Evolutionary conservation across 2,797 vertebrate species (phyloP).

Genomic region (Falco peregrinus): DNA sequence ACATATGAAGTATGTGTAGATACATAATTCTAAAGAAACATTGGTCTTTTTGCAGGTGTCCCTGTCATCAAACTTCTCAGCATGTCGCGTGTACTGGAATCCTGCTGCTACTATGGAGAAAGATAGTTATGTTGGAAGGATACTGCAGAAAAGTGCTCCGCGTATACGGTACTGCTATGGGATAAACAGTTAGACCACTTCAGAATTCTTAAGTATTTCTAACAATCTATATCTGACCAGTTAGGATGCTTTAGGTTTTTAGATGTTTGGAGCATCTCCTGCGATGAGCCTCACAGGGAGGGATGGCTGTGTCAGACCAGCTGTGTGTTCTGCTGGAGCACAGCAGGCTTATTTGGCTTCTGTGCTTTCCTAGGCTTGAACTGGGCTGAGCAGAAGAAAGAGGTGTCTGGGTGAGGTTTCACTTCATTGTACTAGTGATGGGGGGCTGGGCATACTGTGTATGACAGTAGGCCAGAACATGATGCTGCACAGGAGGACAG

Average conservation of each 20-base stretch:
- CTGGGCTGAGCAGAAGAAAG: background rate
- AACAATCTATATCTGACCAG: background rate
- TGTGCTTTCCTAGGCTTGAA: background rate
- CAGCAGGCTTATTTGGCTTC: background rate
- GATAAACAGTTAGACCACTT: background rate
- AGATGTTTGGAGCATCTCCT: background rate
- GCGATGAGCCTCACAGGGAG: background rate
- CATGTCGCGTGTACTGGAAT: constrained; percentile 85
- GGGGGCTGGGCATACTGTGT: background rate
- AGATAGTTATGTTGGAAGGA: constrained; percentile 62
- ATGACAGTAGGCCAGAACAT: rapidly evolving
- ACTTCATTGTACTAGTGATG: background rate
- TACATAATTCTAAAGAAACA: background rate
- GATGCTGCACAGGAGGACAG: background rate
- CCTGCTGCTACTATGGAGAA: constrained; percentile 54
- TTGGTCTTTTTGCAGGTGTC: constrained; percentile 77
- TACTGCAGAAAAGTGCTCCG: constrained; percentile 73
- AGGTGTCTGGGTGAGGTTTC: background rate
- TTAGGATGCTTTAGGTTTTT: background rate
- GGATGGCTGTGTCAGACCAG: background rate
- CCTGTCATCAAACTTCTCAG: constrained; percentile 79
- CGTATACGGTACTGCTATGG: constrained; percentile 75
- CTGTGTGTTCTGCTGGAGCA: background rate
- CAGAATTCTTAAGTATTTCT: background rate
- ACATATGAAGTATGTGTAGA: background rate